Evolutionary conservation across 1,140 invertebrate species (phyloP).

Genomic region (Sycophila sp.): DNA sequence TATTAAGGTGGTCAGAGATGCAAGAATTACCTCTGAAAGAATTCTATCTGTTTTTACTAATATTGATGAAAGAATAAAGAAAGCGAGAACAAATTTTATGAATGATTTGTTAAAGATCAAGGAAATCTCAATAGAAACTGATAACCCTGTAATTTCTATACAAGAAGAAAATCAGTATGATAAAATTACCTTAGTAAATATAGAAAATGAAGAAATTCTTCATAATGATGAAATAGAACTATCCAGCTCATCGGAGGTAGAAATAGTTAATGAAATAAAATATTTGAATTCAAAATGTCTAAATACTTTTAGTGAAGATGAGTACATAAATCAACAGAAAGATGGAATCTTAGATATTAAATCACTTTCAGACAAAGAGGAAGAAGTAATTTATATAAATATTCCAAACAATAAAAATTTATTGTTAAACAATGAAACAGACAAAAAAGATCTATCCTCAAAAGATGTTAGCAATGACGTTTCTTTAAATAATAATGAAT

Average conservation of each 20-base stretch:
- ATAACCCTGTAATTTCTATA: not conserved
- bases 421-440: too few relatives aligned
- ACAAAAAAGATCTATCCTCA: too few relatives aligned
- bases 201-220: not conserved
- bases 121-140: not conserved
- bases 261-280: constrained; percentile 15
- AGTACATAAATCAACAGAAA: not conserved
- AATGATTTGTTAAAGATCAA: not conserved
- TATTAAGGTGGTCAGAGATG: not conserved
- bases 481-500: not conserved
- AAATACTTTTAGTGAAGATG: not conserved
- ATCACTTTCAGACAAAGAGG: not conserved
- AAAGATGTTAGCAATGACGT: not conserved
- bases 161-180: not conserved
- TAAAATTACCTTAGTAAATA: not conserved
- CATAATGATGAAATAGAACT: constrained; percentile 5
- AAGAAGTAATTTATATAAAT: too few relatives aligned
- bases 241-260: not conserved
- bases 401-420: too few relatives aligned
- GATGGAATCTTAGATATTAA: not conserved
- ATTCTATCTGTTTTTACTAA: not conserved
- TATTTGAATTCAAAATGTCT: not conserved
- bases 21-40: not conserved
- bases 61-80: not conserved
- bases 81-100: not conserved